A percentile compares a stretch with the other conserved stretches of the same genome.
Evolutionary conservation across 2,888 invertebrate species (phyloP).

Genomic region (Drosophila neoperkinsi): DNA sequence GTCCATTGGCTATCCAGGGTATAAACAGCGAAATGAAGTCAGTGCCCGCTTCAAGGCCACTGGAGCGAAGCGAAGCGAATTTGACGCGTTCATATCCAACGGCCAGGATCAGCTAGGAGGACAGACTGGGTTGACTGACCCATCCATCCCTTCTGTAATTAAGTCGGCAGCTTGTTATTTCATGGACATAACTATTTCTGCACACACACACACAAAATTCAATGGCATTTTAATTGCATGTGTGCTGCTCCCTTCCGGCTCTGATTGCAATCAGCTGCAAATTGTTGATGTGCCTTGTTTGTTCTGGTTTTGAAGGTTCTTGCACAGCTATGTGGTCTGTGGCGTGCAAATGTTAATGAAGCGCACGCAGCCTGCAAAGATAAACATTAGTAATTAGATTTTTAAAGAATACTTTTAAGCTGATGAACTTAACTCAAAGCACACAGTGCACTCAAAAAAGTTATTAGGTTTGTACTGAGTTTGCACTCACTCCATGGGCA

Average conservation of each 20-base stretch:
- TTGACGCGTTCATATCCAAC: slow-evolving; percentile 46
- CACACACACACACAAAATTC: slow-evolving; percentile 10
- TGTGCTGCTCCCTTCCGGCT: slow-evolving; percentile 5
- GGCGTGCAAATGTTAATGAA: slow-evolving; percentile 36
- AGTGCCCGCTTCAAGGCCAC: slow-evolving; percentile 36
- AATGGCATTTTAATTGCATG: slow-evolving; percentile 67
- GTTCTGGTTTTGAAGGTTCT: slow-evolving; percentile 47
- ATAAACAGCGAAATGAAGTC: slow-evolving; percentile 9
- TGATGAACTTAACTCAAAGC: slow-evolving; percentile 24
- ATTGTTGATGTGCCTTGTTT: slow-evolving; percentile 20
- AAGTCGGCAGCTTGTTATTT: slow-evolving; percentile 51
- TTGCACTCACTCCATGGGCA: slow-evolving; percentile 31
- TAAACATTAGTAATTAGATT: slow-evolving; percentile 37
- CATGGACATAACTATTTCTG: slow-evolving; percentile 11
- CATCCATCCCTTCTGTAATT: slow-evolving; percentile 36
- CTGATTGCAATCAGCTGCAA: slow-evolving; percentile 35
- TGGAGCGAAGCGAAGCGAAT: neutral
- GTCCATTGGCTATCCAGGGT: neutral
- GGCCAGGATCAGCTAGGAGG: slow-evolving; percentile 38
- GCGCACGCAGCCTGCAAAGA: slow-evolving; percentile 6
- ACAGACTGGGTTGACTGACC: slow-evolving; percentile 39
- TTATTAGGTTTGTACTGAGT: neutral
- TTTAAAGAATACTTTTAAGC: slow-evolving; percentile 62
- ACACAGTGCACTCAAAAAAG: slow-evolving; percentile 43
- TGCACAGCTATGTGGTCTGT: slow-evolving; percentile 39